Percentiles rank a stretch among this genome's conserved stretches.
phyloP scores from a whole-genome alignment of 2,113 vertebrate species.

The Hyperopisus bebe region DNA sequence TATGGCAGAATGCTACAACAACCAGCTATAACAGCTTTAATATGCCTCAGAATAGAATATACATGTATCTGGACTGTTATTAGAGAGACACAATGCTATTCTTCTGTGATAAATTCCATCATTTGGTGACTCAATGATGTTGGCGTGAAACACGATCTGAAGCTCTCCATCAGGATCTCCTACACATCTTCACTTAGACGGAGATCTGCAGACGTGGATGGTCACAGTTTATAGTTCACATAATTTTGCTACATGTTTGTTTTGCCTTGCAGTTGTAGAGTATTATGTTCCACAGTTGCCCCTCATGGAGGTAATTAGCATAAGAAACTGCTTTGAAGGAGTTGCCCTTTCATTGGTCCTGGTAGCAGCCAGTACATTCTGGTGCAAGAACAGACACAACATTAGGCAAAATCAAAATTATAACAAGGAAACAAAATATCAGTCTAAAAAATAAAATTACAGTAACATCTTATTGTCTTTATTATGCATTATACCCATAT shows the following conservation, averaged over 20 bases:
- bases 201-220: not conserved
- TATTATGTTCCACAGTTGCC: not conserved
- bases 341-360: not conserved
- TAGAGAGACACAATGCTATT: not conserved
- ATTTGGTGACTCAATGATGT: not conserved
- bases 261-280: not conserved
- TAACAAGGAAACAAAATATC: not conserved
- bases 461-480: not conserved
- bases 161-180: not conserved
- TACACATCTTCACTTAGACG: not conserved
- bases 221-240: not conserved
- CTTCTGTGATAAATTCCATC: not conserved
- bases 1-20: not conserved
- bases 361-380: not conserved
- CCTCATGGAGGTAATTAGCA: not conserved
- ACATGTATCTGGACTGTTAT: not conserved
- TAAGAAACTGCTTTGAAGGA: not conserved
- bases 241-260: not conserved
- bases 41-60: not conserved
- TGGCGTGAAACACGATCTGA: not conserved
- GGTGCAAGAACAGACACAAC: not conserved
- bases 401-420: not conserved
- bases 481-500: not conserved
- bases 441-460: not conserved
- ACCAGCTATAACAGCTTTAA: not conserved